These are phyloP conservation scores for Tragulus kanchil DNA, from an alignment of 2,113 vertebrate genomes.

Conservation along the genomic window DNA sequence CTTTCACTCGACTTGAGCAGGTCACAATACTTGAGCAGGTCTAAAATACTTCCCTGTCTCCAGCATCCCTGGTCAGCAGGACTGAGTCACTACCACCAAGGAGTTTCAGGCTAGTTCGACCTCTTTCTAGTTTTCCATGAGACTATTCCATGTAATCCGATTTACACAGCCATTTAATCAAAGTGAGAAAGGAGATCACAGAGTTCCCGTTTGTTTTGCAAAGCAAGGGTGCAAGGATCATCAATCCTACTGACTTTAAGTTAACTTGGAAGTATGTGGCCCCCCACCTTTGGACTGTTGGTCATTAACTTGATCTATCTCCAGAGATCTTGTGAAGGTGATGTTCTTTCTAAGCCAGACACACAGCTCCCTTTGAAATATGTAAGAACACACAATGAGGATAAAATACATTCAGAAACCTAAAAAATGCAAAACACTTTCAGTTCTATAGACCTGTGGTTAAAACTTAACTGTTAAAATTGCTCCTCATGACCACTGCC, in stretches of 20 bases:
- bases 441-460: background rate
- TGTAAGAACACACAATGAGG: background rate
- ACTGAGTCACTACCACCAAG: constrained; percentile 53
- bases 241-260: constrained; percentile 62
- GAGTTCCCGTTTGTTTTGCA: constrained; percentile 76
- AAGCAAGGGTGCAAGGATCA: constrained; percentile 75
- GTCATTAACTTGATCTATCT: constrained; percentile 80
- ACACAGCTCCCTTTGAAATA: constrained; percentile 19
- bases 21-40: constrained; percentile 68
- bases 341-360: constrained; percentile 34
- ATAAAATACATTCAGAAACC: constrained; percentile 27
- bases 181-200: constrained; percentile 76
- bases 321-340: constrained; percentile 70
- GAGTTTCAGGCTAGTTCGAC: constrained; percentile 57
- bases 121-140: constrained; percentile 81
- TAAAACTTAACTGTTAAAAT: background rate
- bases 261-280: constrained; percentile 56
- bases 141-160: constrained; percentile 83
- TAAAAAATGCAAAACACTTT: constrained; percentile 38
- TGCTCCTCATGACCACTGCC: background rate
- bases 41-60: constrained; percentile 79
- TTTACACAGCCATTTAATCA: constrained; percentile 81
- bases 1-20: constrained; percentile 78
- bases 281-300: constrained; percentile 68
- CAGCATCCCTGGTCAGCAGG: constrained; percentile 73